These are phyloP conservation scores for Pammene aurita DNA, from an alignment of 2,888 invertebrate genomes.

Conservation along the genomic window DNA sequence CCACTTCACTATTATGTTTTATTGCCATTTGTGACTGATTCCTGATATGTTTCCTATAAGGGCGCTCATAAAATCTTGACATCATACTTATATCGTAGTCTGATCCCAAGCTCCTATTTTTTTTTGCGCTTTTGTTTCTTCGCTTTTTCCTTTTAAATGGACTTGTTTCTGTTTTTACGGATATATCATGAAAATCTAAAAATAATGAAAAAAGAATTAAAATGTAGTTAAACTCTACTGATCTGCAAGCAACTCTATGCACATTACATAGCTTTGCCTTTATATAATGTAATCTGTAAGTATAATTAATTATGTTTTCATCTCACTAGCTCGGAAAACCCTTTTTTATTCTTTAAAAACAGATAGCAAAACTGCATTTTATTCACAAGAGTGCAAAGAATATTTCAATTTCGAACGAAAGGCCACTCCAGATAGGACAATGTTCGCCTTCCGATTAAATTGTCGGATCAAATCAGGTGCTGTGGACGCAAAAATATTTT, in stretches of 20 bases:
- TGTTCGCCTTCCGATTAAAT: too few relatives aligned
- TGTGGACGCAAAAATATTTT: too few relatives aligned
- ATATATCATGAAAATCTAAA: slow-evolving; percentile 6
- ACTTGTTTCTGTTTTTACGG: background rate
- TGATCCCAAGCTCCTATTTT: background rate
- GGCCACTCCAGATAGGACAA: too few relatives aligned
- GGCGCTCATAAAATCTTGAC: slow-evolving; percentile 10
- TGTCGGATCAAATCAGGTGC: too few relatives aligned
- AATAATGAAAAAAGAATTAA: slow-evolving; percentile 7
- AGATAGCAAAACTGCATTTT: too few relatives aligned
- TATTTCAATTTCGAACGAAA: too few relatives aligned
- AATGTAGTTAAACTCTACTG: background rate
- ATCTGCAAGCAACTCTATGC: background rate
- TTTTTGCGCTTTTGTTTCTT: slow-evolving; percentile 6
- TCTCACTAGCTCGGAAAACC: too few relatives aligned
- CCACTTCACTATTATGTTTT: background rate
- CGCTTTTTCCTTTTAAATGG: slow-evolving; percentile 15
- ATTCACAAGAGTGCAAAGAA: too few relatives aligned
- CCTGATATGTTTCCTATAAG: slow-evolving; percentile 4
- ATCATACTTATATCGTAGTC: slow-evolving; percentile 3
- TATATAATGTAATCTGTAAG: too few relatives aligned
- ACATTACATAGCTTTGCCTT: too few relatives aligned
- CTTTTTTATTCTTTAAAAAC: too few relatives aligned
- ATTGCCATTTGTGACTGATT: background rate
- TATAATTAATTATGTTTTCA: too few relatives aligned